These are phyloP conservation scores for Schizothorax lantsangensis DNA, from an alignment of 2,797 vertebrate genomes.

Conservation along the genomic window DNA sequence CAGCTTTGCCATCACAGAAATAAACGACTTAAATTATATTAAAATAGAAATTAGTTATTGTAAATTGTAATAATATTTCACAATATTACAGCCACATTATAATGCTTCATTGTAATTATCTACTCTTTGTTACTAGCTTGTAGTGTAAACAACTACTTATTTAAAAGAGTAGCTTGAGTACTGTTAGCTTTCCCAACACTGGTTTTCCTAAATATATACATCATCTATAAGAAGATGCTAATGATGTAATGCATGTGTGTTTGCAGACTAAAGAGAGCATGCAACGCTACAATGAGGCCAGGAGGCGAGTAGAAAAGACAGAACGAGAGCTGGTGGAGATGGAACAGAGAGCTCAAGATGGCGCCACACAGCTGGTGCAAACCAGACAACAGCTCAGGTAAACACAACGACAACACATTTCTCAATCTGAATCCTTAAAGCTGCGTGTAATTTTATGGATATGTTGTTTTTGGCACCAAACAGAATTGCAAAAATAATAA, in stretches of 20 bases:
- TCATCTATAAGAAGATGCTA: background rate
- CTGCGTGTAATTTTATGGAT: background rate
- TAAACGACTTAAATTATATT: background rate
- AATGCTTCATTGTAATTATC: background rate
- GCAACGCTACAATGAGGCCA: constrained; percentile 74
- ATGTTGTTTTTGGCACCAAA: background rate
- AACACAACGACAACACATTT: background rate
- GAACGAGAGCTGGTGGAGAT: constrained; percentile 81
- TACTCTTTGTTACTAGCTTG: background rate
- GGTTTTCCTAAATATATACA: background rate
- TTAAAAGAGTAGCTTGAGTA: background rate
- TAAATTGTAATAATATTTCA: background rate
- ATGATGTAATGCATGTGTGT: constrained; percentile 21
- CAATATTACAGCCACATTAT: background rate
- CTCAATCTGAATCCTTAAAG: background rate
- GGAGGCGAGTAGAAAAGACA: constrained; percentile 68
- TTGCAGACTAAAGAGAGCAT: constrained; percentile 76
- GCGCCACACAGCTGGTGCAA: constrained; percentile 75
- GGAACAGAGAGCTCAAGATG: constrained; percentile 78
- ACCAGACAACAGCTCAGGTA: constrained; percentile 83
- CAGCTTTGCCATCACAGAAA: background rate
- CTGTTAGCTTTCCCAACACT: background rate
- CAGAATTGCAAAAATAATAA: background rate
- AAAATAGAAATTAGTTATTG: background rate
- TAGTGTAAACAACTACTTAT: background rate